Evolutionary conservation across 2,113 vertebrate genomes (phyloP).

Genomic region (Scophthalmus maximus): DNA sequence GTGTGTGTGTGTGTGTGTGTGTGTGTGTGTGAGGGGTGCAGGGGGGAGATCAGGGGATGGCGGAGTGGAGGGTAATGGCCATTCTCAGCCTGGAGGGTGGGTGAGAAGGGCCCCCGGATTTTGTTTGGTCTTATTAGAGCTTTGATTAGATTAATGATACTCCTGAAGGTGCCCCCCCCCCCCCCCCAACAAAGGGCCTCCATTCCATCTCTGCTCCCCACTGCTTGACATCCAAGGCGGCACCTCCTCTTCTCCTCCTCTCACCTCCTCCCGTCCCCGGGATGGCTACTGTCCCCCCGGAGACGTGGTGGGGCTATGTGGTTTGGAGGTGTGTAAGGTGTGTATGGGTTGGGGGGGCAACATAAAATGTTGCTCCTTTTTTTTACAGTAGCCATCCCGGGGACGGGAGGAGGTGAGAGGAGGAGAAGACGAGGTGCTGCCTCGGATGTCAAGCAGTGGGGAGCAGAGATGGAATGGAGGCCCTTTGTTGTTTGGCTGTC

Average conservation of each 20-base stretch:
- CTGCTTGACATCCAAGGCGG: constrained; percentile 47
- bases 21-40: constrained; percentile 1
- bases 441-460: constrained; percentile 43
- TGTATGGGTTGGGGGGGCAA: background rate
- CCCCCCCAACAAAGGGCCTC: constrained; percentile 34
- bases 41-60: constrained; percentile 6
- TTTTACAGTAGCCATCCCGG: constrained; percentile 51
- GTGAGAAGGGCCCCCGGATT: constrained; percentile 31
- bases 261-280: constrained; percentile 29
- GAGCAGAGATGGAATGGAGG: constrained; percentile 38
- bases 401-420: constrained; percentile 25
- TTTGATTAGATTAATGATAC: constrained; percentile 62
- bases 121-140: constrained; percentile 58
- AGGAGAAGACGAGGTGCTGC: constrained; percentile 32
- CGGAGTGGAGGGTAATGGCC: constrained; percentile 35
- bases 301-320: constrained; percentile 27
- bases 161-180: constrained; percentile 37
- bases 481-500: constrained; percentile 19
- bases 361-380: constrained; percentile 44
- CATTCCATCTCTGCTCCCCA: constrained; percentile 30
- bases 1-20: constrained; percentile 22
- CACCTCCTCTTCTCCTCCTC: constrained; percentile 27
- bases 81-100: constrained; percentile 49
- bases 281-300: constrained; percentile 43
- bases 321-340: constrained; percentile 3